phyloP scores from a whole-genome alignment of 2,797 vertebrate genomes.

The Cynopterus sphinx region DNA sequence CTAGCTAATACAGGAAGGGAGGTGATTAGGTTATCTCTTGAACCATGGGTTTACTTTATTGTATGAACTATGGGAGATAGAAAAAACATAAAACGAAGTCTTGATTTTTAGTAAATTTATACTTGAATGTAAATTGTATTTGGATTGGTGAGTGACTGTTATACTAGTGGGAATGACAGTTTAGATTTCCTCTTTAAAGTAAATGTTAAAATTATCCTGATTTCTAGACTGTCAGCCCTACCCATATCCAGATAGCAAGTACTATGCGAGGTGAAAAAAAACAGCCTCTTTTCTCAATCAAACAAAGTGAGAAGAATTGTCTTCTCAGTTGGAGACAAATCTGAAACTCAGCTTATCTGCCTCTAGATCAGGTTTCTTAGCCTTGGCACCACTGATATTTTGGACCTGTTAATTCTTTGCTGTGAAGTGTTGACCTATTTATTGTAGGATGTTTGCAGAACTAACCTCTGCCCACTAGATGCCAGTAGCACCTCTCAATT shows the following conservation, averaged over 20 bases:
- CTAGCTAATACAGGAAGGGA: neutral
- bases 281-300: neutral
- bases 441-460: neutral
- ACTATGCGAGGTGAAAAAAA: neutral
- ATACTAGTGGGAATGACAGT: neutral
- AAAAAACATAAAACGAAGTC: neutral
- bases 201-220: neutral
- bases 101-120: neutral
- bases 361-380: neutral
- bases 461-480: constrained; percentile 45
- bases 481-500: constrained; percentile 15
- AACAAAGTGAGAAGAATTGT: neutral
- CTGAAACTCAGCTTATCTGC: neutral
- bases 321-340: neutral
- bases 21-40: neutral
- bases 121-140: constrained; percentile 1
- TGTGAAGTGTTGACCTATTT: neutral
- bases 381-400: neutral
- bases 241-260: neutral
- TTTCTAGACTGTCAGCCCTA: neutral
- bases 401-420: constrained; percentile 33
- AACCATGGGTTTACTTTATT: neutral
- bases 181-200: constrained; percentile 40
- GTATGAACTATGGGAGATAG: neutral
- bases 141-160: neutral